Percentiles rank a stretch among this genome's conserved stretches.
Evolutionary conservation across 2,113 vertebrate species (phyloP).

Genomic region (Orthochromis indermauri): DNA sequence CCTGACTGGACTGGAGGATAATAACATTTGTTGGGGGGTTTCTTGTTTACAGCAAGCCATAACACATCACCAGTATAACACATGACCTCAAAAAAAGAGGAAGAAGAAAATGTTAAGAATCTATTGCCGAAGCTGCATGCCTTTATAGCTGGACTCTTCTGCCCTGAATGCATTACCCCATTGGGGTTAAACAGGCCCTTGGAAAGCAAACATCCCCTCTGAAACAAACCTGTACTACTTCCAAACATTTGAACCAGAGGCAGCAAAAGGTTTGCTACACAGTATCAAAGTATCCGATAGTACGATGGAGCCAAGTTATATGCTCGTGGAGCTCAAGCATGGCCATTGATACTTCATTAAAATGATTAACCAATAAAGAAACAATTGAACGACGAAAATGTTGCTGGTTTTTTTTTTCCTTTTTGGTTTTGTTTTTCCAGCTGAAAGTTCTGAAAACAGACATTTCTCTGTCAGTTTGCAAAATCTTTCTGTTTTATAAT

Average conservation of each 20-base stretch:
- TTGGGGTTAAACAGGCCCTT: neutral
- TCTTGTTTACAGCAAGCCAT: neutral
- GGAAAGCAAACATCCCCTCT: neutral
- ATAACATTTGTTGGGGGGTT: neutral
- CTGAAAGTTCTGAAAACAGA: neutral
- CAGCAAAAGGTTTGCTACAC: neutral
- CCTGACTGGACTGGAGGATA: neutral
- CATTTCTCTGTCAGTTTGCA: neutral
- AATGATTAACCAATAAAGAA: neutral
- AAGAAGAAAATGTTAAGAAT: neutral
- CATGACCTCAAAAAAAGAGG: neutral
- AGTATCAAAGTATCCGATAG: neutral
- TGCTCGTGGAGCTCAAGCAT: neutral
- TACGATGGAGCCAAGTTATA: neutral
- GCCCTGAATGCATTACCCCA: neutral
- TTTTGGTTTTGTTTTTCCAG: neutral
- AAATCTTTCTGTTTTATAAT: neutral
- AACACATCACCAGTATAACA: neutral
- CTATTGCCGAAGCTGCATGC: neutral
- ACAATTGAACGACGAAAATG: neutral
- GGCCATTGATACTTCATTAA: neutral
- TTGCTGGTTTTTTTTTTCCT: rapidly evolving
- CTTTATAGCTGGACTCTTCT: neutral
- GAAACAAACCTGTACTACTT: neutral
- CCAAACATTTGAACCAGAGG: neutral